phyloP scores from a whole-genome alignment of 1,140 invertebrate genomes.

The Drosophila tropicalis region DNA sequence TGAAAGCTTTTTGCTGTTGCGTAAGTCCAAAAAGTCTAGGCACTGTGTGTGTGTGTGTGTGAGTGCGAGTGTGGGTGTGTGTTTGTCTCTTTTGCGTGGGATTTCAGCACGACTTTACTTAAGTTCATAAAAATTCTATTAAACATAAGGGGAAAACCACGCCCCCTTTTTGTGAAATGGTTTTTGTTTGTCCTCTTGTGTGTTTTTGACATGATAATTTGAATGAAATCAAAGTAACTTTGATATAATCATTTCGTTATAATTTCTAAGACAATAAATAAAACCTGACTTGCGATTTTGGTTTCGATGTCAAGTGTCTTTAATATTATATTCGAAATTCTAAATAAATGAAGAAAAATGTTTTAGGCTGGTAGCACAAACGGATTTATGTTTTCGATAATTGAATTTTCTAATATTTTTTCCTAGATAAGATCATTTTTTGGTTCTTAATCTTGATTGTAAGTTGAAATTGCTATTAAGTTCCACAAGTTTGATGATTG shows the following conservation, averaged over 20 bases:
- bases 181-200: neutral
- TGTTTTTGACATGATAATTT: slow-evolving; percentile 1
- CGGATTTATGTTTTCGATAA: neutral
- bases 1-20: slow-evolving; percentile 81
- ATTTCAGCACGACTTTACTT: slow-evolving; percentile 80
- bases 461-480: neutral
- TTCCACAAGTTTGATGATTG: neutral
- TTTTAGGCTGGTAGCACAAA: too few relatives aligned
- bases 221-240: slow-evolving; percentile 1
- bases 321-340: too few relatives aligned
- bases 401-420: slow-evolving; percentile 2
- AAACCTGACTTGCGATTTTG: too few relatives aligned
- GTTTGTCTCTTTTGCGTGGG: slow-evolving; percentile 67
- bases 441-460: neutral
- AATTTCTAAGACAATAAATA: neutral
- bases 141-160: slow-evolving; percentile 44
- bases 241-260: neutral
- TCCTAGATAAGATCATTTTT: neutral
- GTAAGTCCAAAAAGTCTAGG: slow-evolving; percentile 72
- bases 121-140: slow-evolving; percentile 81
- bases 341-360: too few relatives aligned
- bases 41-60: slow-evolving; percentile 38
- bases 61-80: slow-evolving; percentile 43
- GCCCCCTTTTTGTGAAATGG: slow-evolving; percentile 33
- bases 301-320: too few relatives aligned